Base-by-base conservation (phyloP, 30 jellyfish, hydroid and myxozoan species). In the Pseudorhiza aurosa region DNA sequence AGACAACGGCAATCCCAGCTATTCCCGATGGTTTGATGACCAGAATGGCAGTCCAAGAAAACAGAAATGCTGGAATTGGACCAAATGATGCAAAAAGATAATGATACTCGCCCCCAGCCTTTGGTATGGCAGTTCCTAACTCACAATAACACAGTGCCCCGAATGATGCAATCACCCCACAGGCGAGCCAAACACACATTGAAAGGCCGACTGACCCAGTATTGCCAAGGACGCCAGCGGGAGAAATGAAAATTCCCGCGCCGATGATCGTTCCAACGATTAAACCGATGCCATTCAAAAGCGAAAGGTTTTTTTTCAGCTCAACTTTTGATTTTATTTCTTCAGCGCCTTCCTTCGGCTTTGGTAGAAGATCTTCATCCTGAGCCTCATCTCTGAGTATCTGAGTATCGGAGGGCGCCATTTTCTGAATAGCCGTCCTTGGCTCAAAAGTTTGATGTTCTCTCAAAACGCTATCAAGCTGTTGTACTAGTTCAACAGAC, bases 181-280 rank as follows among this genome's bases (percentile, higher is more conserved):
- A 89, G 30, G 76, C 87, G 21, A 76, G 62, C 97, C 97, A 89
- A 17, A 89, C 65, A 15, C 88, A 45, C 51, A 89, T 59, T 12
- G 93, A 72, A 53, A 89, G 71, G 26, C 97, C 97, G 12, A 89
- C 79, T 21, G 97, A 89, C 8, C 96, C 96, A 22, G 89, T 40
- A 25, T 89, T 37, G 0, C 56, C 26, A 39, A 89, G 43, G 19
- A 89, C 93, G 11, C 88, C 85, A 24, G 73, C 75, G 28, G 97
- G 97, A 8, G 97, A 81, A 28, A 89, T 47, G 62, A 89, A 89
- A 14, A 89, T 89, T 44, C 97, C 97, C 10, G 96, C 75, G 35
- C 97, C 97, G 35, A 89, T 82, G 9, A 89, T 89, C 36, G 92
- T 81, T 18, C 97, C 97, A 28, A 89, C 97, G 33, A 89, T 73